Conservation (phyloP, 2,113 vertebrate species). For the Nibea albiflora region DNA sequence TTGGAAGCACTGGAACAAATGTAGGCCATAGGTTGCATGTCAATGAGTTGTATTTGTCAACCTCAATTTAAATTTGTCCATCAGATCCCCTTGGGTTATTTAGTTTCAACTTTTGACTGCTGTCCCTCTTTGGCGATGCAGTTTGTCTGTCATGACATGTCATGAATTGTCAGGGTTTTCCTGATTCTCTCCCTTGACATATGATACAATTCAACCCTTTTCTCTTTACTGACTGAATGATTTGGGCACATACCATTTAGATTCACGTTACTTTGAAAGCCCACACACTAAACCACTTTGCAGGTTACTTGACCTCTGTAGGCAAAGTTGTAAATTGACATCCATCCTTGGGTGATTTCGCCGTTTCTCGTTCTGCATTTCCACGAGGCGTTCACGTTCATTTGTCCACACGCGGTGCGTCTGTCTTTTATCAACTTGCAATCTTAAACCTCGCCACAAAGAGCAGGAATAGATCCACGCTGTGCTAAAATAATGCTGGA, state of each 20-base stretch:
- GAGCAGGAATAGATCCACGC: constrained; percentile 42
- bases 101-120: constrained; percentile 24
- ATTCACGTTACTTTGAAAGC: constrained; percentile 13
- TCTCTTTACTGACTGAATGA: neutral
- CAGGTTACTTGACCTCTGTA: neutral
- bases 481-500: constrained; percentile 27
- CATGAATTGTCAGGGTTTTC: constrained; percentile 39
- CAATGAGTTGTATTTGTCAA: constrained; percentile 49
- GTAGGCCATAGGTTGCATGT: constrained; percentile 14
- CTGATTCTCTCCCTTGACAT: constrained; percentile 19
- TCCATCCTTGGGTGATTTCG: neutral
- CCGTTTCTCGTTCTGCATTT: neutral
- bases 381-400: neutral
- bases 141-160: neutral
- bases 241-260: constrained; percentile 1
- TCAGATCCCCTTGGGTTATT: constrained; percentile 9
- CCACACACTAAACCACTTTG: neutral
- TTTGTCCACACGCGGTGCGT: neutral
- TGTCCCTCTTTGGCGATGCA: constrained; percentile 8
- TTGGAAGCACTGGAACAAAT: neutral
- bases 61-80: neutral
- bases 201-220: constrained; percentile 15
- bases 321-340: constrained; percentile 7
- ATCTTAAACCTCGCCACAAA: constrained; percentile 10
- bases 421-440: constrained; percentile 17